These are phyloP conservation scores for Myotis daubentonii DNA, from an alignment of 2,797 vertebrate genomes.

Conservation along the genomic window DNA sequence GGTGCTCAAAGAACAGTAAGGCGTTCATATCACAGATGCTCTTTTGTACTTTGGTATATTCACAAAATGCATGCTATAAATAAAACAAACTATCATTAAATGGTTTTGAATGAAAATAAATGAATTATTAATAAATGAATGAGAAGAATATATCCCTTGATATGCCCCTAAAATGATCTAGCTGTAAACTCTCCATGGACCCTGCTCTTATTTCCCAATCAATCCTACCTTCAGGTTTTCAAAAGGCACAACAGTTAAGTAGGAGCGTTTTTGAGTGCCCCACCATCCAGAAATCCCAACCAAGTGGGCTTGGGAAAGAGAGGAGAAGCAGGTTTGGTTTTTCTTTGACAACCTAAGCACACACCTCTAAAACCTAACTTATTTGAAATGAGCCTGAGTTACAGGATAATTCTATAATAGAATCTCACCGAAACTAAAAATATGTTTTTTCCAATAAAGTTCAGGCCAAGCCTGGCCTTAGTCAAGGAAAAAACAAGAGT, in stretches of 20 bases:
- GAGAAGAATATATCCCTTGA: not conserved
- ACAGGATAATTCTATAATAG: not conserved
- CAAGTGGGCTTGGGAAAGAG: not conserved
- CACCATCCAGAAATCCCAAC: not conserved
- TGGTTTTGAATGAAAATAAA: conserved; percentile 15
- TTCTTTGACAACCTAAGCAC: not conserved
- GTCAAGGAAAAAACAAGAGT: not conserved
- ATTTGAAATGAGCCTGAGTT: not conserved
- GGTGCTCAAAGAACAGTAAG: not conserved
- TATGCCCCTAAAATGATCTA: not conserved
- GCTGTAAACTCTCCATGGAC: not conserved
- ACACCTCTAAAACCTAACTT: conserved; percentile 6
- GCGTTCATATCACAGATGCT: not conserved
- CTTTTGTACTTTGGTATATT: not conserved
- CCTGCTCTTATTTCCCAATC: not conserved
- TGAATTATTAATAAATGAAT: not conserved
- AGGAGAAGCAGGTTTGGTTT: not conserved
- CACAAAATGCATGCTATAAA: not conserved
- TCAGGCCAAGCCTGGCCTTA: not conserved
- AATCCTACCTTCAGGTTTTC: not conserved
- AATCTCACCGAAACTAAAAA: not conserved
- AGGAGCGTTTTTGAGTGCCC: not conserved
- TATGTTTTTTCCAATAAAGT: not conserved
- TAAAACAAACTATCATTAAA: not conserved
- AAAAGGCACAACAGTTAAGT: not conserved